Evolutionary conservation across 2,888 invertebrate species (phyloP).

Genomic region (Drosophila fungiperda): DNA sequence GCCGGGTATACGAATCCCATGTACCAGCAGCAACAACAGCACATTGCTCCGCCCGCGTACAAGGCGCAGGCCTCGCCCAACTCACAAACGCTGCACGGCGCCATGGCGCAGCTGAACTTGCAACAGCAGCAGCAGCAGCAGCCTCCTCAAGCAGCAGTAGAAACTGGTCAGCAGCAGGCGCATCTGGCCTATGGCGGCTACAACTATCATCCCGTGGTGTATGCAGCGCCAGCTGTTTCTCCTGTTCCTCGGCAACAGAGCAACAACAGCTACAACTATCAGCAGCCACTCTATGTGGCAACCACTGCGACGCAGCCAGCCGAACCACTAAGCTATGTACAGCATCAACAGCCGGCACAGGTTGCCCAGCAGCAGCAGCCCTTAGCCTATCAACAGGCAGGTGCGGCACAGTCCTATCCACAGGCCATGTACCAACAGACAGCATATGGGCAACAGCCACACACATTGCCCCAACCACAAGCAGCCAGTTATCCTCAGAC

Average conservation of each 20-base stretch:
- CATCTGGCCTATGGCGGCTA: constrained; percentile 52
- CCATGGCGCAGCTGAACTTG: constrained; percentile 67
- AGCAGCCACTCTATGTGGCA: constrained; percentile 72
- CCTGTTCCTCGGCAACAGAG: constrained; percentile 19
- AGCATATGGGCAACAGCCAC: constrained; percentile 26
- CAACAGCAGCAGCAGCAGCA: constrained; percentile 42
- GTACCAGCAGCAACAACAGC: constrained; percentile 82
- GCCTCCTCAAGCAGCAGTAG: neutral
- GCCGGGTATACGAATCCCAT: constrained; percentile 84
- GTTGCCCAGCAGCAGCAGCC: constrained; percentile 27
- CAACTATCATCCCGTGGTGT: constrained; percentile 37
- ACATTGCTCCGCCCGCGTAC: constrained; percentile 83
- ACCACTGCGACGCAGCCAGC: constrained; percentile 56
- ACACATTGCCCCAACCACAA: constrained; percentile 10
- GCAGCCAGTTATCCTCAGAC: constrained; percentile 9
- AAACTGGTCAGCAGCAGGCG: constrained; percentile 23
- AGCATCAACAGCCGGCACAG: neutral
- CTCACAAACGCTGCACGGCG: constrained; percentile 72
- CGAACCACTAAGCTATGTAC: constrained; percentile 25
- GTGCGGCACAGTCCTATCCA: constrained; percentile 25
- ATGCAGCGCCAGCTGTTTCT: constrained; percentile 28
- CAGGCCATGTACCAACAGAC: constrained; percentile 18
- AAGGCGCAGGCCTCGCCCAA: constrained; percentile 79
- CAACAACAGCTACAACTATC: constrained; percentile 52
- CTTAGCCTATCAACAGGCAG: constrained; percentile 27